Evolutionary conservation across 1,140 invertebrate species (phyloP), one percentile per base, ranked within the genome.

Genomic region (Thaumetopoea pityocampa): DNA sequence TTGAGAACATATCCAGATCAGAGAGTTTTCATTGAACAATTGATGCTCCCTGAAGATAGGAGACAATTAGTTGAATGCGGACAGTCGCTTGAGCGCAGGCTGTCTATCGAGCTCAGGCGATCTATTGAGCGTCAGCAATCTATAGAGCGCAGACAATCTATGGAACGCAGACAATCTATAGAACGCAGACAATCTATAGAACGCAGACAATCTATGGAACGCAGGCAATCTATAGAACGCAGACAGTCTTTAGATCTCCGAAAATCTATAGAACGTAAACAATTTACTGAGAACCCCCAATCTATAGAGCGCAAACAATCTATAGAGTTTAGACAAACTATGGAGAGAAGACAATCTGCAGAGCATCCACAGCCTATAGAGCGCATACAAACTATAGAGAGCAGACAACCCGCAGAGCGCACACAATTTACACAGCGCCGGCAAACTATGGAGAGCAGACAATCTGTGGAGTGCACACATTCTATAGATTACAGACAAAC

Each of bases 11-110:
- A 30, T 15, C 18, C 17, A 4, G 27, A 12, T 29, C 14, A 14
- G 8, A 29, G 27, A 15, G 12, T 29, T 12, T 12, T 9, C 5
- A 24, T 23, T 17, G 37, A 41, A 17, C 37, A 30, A 15, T 23
- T 35, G 19, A 22, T 20, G 8, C 37, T 27, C n/a, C 11, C 12
- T 6, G 15, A 41, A n/a, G 34, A 37, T 7, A 14, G 24, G 1
- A 24, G 15, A 11, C 30, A 4, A 5, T 20, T 18, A 10, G 3
- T 3, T 16, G 28, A 30, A 4, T 9, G 9, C 7, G 7, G 14
- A n/a, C 14, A 12, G 0, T 4, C 10, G 15, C 18, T n/a, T 30
- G 28, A 30, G 10, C n/a, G 15, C 1, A 8, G 28, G 1, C 28
- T 16, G 0, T 30, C 15, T 2, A 9, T 17, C 10, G 28, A 30